A percentile compares a stretch with the other conserved stretches of the same genome.
These are phyloP conservation scores for Campoplex nolae DNA, from an alignment of 2,888 invertebrate genomes.

Conservation along the genomic window DNA sequence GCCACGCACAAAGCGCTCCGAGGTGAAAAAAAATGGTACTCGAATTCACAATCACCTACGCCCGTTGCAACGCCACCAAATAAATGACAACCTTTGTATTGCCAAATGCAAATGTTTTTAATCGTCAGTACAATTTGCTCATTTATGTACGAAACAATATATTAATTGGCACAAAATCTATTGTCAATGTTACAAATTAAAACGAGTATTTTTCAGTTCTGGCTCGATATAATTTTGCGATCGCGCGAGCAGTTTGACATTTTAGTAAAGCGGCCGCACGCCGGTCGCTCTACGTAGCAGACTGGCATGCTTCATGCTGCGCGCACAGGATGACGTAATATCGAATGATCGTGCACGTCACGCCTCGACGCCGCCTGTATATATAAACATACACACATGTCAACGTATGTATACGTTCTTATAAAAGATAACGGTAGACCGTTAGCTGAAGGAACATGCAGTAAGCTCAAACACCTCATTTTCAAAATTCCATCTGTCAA, in stretches of 20 bases:
- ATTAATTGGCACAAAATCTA: neutral
- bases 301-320: slow-evolving; percentile 58
- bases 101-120: neutral
- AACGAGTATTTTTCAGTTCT: neutral
- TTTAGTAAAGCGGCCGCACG: slow-evolving; percentile 45
- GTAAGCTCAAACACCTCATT: neutral
- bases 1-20: slow-evolving; percentile 39
- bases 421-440: slow-evolving; percentile 4
- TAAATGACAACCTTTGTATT: neutral
- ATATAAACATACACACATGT: neutral
- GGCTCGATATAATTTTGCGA: neutral
- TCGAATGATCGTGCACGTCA: slow-evolving; percentile 80
- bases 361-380: slow-evolving; percentile 34
- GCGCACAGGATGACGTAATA: slow-evolving; percentile 77
- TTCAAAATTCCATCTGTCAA: neutral
- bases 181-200: neutral
- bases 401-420: neutral
- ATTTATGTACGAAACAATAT: neutral
- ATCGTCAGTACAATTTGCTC: neutral
- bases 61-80: slow-evolving; percentile 19
- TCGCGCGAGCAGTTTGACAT: slow-evolving; percentile 53
- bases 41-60: neutral
- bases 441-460: neutral
- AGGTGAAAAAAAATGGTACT: slow-evolving; percentile 31
- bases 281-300: slow-evolving; percentile 64